Base-by-base conservation (phyloP, 2,797 vertebrate genomes). In the Falco peregrinus region DNA sequence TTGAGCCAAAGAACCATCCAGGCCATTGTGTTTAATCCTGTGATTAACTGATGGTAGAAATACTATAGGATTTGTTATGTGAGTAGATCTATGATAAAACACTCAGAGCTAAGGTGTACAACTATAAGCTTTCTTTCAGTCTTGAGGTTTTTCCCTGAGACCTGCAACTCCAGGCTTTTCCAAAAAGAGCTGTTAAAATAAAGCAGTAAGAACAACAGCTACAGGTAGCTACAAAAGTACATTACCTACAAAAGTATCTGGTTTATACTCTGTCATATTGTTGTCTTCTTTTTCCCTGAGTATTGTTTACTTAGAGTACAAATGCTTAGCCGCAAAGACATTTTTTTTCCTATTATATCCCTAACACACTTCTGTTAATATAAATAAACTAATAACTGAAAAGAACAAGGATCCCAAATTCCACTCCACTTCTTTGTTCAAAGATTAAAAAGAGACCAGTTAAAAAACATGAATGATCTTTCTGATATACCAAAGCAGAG, bases 91-190 rank as follows among this genome's bases (percentile, higher is more conserved):
- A 21, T 43, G 56, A 77, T 13, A 68, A 87, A 87, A 13, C 33
- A 57, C 37, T 85, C 28, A 63, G 16, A 82, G 70, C 37, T 79
- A 28, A 0, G 1, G 31, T 33, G 28, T 37, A 50, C 25, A 22
- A 13, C 71, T 93, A 84, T n/a, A 85, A 91, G 10, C 33, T 81
- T 93, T 60, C 74, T 89, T 89, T 91, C 71, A 89, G 83, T 48
- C 24, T 71, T 0, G 0, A 54, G 24, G 1, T 45, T 93, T 92
- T 85, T 45, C 21, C 16, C 35, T 90, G 41, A 47, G 64, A 83
- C 29, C 31, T 65, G 57, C 29, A 75, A 47, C 21, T 85, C 35
- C 24, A 81, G 50, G 29, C 11, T 35, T 89, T 90, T 78, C 26
- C 16, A 68, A 31, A 84, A 86, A 43, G 48, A 80, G 47, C 13